A percentile compares a stretch with the other conserved stretches of the same genome.
Evolutionary conservation across 37 sponge, comb jelly and placozoan genomes (phyloP).

Genomic region (Oopsacas minuta): DNA sequence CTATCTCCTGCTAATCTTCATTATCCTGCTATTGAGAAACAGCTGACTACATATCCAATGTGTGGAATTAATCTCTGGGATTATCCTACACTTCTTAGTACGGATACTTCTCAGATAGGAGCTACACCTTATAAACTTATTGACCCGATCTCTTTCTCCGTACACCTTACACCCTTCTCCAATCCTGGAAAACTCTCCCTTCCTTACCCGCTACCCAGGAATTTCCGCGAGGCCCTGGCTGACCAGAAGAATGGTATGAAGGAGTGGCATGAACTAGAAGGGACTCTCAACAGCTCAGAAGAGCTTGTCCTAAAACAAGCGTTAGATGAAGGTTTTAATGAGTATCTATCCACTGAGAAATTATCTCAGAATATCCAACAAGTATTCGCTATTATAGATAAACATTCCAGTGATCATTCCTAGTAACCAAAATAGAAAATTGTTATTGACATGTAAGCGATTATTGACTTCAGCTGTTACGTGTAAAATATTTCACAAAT

Average conservation of each 20-base stretch:
- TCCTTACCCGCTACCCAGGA: background rate
- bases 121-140: background rate
- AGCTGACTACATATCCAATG: background rate
- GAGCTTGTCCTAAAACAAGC: background rate
- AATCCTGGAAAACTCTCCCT: background rate
- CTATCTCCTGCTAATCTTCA: background rate
- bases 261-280: background rate
- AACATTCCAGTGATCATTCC: background rate
- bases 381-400: background rate
- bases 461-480: too few species aligned
- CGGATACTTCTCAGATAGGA: background rate
- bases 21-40: slow-evolving; percentile 4
- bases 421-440: background rate
- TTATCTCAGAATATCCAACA: background rate
- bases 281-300: background rate
- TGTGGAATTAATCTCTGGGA: slow-evolving; percentile 10
- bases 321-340: background rate
- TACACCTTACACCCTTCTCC: background rate
- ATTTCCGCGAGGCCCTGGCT: background rate
- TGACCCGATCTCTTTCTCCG: background rate
- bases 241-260: background rate
- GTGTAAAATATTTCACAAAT: too few species aligned
- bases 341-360: background rate
- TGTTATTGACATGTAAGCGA: too few species aligned
- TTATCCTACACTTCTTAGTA: background rate